phyloP scores from a whole-genome alignment of 2,888 invertebrate species.

The Phoenoteleia sp. region DNA sequence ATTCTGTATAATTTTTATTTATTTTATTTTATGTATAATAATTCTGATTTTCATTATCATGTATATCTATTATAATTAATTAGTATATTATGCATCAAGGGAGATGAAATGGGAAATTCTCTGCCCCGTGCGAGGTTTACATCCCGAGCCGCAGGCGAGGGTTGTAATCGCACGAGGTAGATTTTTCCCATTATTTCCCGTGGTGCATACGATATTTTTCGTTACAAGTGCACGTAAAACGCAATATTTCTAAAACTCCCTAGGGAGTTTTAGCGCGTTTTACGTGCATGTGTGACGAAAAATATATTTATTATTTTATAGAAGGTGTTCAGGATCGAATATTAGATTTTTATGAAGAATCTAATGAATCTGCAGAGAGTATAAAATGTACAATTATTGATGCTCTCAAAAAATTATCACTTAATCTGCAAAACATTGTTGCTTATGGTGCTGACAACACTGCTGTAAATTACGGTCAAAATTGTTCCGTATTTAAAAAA shows the following conservation, averaged over 20 bases:
- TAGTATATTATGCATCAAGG: too few species aligned
- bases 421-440: slow-evolving; percentile 24
- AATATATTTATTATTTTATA: neutral
- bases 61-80: neutral
- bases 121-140: too few species aligned
- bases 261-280: too few species aligned
- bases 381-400: slow-evolving; percentile 20
- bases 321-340: slow-evolving; percentile 37
- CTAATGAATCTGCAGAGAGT: slow-evolving; percentile 24
- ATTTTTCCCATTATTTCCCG: too few species aligned
- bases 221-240: too few species aligned
- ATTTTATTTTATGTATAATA: neutral
- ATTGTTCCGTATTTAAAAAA: slow-evolving; percentile 63
- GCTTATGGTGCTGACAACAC: slow-evolving; percentile 66
- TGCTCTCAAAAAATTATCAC: slow-evolving; percentile 29
- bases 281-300: too few species aligned
- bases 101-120: too few species aligned
- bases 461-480: slow-evolving; percentile 63
- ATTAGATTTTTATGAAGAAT: slow-evolving; percentile 55
- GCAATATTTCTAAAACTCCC: too few species aligned
- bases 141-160: too few species aligned
- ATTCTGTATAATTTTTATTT: neutral
- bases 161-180: too few species aligned
- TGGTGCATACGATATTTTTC: too few species aligned
- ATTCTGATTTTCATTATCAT: too few species aligned